These are phyloP conservation scores for Drosophila carrolli DNA, from an alignment of 1,140 invertebrate genomes.

Conservation along the genomic window DNA sequence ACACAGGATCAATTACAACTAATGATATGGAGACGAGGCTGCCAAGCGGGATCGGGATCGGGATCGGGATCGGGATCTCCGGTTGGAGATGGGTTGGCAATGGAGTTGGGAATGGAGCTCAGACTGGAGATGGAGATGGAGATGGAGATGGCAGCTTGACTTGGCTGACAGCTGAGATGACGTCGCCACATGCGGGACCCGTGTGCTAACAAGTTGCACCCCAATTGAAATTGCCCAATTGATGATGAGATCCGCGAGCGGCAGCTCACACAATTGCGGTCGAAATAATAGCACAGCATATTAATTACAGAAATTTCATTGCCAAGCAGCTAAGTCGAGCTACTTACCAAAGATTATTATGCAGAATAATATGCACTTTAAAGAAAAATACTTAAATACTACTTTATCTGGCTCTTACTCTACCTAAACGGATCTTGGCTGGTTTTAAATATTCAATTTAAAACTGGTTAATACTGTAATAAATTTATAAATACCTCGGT, in stretches of 20 bases:
- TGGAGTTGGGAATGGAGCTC: neutral
- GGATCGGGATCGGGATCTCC: neutral
- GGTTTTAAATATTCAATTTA: too few relatives aligned
- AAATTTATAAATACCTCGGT: too few relatives aligned
- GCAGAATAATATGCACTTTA: neutral
- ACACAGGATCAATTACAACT: constrained; percentile 83
- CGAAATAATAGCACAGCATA: constrained; percentile 14
- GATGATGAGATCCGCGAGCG: constrained; percentile 34
- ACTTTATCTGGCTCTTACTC: too few relatives aligned
- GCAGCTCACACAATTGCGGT: neutral
- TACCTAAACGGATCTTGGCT: too few relatives aligned
- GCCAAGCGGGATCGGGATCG: constrained; percentile 3
- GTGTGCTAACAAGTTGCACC: constrained; percentile 74
- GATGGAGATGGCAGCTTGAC: constrained; percentile 43
- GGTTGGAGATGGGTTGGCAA: neutral
- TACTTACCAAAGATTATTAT: neutral
- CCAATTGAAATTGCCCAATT: constrained; percentile 75
- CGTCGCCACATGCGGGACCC: constrained; percentile 68
- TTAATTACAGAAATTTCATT: constrained; percentile 3
- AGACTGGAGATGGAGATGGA: constrained; percentile 1
- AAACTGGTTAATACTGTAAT: too few relatives aligned
- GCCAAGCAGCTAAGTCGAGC: constrained; percentile 2
- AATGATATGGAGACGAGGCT: constrained; percentile 71
- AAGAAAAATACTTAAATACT: too few relatives aligned
- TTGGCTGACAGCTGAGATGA: constrained; percentile 53